Evolutionary conservation across 1,140 invertebrate genomes (phyloP).

Genomic region (Pseudomyrmex sp.): DNA sequence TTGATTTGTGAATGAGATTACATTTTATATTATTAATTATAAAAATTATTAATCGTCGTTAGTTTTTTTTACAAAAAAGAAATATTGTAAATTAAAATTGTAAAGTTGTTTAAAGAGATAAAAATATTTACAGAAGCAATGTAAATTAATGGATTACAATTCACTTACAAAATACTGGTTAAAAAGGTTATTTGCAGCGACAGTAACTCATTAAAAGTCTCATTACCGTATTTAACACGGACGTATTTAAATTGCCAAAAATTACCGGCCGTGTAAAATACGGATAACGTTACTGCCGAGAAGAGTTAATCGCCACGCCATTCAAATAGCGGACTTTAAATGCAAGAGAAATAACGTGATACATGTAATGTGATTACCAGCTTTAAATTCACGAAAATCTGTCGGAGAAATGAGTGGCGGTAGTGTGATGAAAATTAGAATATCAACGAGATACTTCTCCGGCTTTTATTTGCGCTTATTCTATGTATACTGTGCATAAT

Average conservation of each 20-base stretch:
- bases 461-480: neutral
- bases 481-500: too few relatives aligned
- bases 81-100: too few relatives aligned
- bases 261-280: constrained; percentile 36
- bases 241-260: constrained; percentile 50
- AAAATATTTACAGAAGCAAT: constrained; percentile 6
- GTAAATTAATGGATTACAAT: constrained; percentile 29
- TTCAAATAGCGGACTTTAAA: constrained; percentile 27
- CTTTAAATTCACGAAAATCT: neutral
- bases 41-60: too few relatives aligned
- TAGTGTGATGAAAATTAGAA: constrained; percentile 6
- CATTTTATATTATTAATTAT: too few relatives aligned
- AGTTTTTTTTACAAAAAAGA: too few relatives aligned
- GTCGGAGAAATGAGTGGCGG: neutral
- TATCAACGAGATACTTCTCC: neutral
- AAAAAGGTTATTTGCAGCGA: neutral
- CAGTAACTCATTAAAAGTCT: constrained; percentile 50
- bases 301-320: constrained; percentile 32
- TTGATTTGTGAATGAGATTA: too few relatives aligned
- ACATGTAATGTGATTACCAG: constrained; percentile 19
- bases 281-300: constrained; percentile 11
- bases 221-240: constrained; percentile 15
- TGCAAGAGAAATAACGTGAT: constrained; percentile 31
- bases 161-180: neutral
- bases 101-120: neutral